These are phyloP conservation scores for Excalfactoria chinensis DNA, from an alignment of 2,113 vertebrate species.

Conservation along the genomic window DNA sequence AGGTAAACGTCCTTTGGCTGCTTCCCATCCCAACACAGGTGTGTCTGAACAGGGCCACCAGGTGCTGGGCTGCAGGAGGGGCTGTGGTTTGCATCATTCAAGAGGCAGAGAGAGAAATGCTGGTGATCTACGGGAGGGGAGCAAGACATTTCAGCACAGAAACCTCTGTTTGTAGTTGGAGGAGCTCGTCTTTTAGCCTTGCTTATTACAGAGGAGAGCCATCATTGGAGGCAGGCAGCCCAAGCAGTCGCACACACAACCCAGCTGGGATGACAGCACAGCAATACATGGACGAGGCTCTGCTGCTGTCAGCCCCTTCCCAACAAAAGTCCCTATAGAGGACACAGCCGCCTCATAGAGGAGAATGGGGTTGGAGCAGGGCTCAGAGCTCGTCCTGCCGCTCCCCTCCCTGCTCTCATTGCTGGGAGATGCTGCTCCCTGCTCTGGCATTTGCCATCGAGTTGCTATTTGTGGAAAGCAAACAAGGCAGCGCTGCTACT, in stretches of 20 bases:
- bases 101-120: not conserved
- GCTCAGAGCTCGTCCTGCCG: not conserved
- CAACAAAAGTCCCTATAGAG: not conserved
- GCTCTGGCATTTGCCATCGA: not conserved
- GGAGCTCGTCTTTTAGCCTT: not conserved
- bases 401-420: not conserved
- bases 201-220: not conserved
- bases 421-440: not conserved
- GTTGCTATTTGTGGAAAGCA: not conserved
- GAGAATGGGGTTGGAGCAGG: not conserved
- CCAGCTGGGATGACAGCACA: not conserved
- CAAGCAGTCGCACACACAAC: not conserved
- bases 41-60: not conserved
- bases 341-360: not conserved
- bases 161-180: not conserved
- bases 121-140: not conserved
- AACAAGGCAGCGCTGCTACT: not conserved
- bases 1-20: not conserved
- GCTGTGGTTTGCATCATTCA: not conserved
- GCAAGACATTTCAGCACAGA: not conserved
- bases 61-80: not conserved
- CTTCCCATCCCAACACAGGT: not conserved
- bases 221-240: not conserved
- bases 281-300: not conserved
- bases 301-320: not conserved